Conservation (phyloP, 2,113 vertebrate genomes). For the Urocynchramus pylzowi region DNA sequence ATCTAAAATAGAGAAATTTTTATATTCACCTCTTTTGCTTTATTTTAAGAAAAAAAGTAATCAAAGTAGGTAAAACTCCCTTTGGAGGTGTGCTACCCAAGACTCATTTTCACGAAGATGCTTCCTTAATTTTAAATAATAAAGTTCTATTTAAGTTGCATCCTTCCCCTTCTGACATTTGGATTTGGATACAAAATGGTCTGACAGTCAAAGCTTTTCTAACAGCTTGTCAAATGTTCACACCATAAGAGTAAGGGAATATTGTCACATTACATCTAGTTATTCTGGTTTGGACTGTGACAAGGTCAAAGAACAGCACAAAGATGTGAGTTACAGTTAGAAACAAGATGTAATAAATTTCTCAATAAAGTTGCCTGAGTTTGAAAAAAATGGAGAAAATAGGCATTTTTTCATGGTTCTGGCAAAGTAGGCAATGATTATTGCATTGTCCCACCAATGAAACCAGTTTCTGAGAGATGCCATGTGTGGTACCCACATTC, state of each 20-base stretch:
- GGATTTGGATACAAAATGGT: not conserved
- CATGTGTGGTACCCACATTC: too few relatives aligned
- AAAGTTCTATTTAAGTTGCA: not conserved
- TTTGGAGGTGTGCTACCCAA: not conserved
- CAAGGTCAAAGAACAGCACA: not conserved
- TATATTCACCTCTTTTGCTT: not conserved
- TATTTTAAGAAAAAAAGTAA: not conserved
- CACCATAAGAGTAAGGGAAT: not conserved
- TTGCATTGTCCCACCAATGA: not conserved
- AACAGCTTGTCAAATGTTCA: not conserved
- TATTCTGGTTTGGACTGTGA: not conserved
- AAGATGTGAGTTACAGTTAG: not conserved
- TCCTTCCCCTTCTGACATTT: not conserved
- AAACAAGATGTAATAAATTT: not conserved
- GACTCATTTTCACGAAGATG: not conserved
- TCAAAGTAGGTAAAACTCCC: not conserved
- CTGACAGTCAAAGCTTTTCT: not conserved
- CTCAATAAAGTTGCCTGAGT: not conserved
- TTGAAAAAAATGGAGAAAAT: not conserved
- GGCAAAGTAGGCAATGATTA: not conserved
- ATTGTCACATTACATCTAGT: not conserved
- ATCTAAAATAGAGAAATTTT: not conserved
- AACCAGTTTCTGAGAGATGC: not conserved
- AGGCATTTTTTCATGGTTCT: not conserved
- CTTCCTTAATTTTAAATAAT: not conserved